phyloP scores from a whole-genome alignment of 2,113 vertebrate genomes.

The Myotis brandtii region DNA sequence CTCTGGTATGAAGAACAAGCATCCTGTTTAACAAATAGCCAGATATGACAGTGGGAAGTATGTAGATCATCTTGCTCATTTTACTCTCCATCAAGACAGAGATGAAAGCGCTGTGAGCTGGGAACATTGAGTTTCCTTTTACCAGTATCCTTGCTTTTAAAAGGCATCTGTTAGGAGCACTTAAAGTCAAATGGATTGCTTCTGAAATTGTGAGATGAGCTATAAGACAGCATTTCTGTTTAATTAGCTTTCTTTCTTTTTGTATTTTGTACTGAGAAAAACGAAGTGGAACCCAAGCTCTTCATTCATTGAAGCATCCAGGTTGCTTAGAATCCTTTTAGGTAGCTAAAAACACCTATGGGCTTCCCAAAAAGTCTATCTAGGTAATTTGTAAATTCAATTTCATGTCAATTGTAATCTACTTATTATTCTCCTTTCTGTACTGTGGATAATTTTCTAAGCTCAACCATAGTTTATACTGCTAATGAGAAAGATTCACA shows the following conservation, averaged over 20 bases:
- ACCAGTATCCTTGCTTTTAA: slow-evolving; percentile 47
- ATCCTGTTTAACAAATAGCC: slow-evolving; percentile 30
- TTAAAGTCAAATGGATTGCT: slow-evolving; percentile 59
- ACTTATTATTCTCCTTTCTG: not conserved
- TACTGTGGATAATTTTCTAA: not conserved
- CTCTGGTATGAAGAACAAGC: slow-evolving; percentile 5
- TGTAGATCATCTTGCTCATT: slow-evolving; percentile 30
- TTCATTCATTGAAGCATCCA: not conserved
- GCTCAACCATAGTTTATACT: not conserved
- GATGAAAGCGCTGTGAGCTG: slow-evolving; percentile 18
- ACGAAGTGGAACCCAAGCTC: not conserved
- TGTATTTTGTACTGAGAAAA: slow-evolving; percentile 60
- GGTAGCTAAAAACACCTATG: not conserved
- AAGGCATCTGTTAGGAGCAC: slow-evolving; percentile 64
- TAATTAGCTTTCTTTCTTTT: slow-evolving; percentile 55
- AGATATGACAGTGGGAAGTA: not conserved
- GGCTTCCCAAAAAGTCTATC: not conserved
- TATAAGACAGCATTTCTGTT: slow-evolving; percentile 51
- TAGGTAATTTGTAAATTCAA: slow-evolving; percentile 26
- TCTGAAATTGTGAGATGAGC: slow-evolving; percentile 59
- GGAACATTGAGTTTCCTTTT: slow-evolving; percentile 63
- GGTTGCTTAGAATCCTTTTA: slow-evolving; percentile 1
- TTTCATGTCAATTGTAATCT: slow-evolving; percentile 23
- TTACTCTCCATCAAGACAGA: not conserved
- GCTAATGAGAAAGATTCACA: slow-evolving; percentile 7